phyloP scores from a whole-genome alignment of 2,113 vertebrate genomes.

The Opisthocomus hoazin region DNA sequence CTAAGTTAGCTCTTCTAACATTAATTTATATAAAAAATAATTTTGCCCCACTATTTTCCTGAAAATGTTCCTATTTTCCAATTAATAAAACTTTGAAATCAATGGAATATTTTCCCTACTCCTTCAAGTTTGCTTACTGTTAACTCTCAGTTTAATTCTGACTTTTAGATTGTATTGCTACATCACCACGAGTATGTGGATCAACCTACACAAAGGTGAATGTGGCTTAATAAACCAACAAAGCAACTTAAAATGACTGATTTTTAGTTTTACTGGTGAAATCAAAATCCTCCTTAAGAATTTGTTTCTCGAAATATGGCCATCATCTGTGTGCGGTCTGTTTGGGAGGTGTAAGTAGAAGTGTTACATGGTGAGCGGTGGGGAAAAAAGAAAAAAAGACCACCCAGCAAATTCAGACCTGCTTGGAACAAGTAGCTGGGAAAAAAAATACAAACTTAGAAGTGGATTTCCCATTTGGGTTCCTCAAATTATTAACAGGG shows the following conservation, averaged over 20 bases:
- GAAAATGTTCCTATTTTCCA: not conserved
- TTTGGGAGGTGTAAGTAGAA: not conserved
- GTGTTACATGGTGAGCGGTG: not conserved
- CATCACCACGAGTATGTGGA: not conserved
- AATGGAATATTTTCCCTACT: not conserved
- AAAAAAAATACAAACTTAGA: not conserved
- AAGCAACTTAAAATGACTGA: not conserved
- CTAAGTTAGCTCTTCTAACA: not conserved
- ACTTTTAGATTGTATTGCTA: not conserved
- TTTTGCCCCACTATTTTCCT: not conserved
- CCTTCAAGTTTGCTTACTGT: not conserved
- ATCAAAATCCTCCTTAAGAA: not conserved
- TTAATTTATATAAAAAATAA: not conserved
- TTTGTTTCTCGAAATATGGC: not conserved
- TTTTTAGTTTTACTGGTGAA: not conserved
- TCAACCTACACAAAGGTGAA: not conserved
- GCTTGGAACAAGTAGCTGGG: not conserved
- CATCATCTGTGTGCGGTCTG: not conserved
- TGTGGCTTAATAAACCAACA: not conserved
- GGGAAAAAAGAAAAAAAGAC: rapidly evolving
- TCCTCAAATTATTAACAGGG: not conserved
- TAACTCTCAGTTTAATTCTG: not conserved
- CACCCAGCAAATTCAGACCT: not conserved
- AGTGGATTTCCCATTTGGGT: not conserved
- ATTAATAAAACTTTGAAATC: not conserved